Conservation (phyloP, 2,113 vertebrate genomes). For the Thinocorus orbignyianus region DNA sequence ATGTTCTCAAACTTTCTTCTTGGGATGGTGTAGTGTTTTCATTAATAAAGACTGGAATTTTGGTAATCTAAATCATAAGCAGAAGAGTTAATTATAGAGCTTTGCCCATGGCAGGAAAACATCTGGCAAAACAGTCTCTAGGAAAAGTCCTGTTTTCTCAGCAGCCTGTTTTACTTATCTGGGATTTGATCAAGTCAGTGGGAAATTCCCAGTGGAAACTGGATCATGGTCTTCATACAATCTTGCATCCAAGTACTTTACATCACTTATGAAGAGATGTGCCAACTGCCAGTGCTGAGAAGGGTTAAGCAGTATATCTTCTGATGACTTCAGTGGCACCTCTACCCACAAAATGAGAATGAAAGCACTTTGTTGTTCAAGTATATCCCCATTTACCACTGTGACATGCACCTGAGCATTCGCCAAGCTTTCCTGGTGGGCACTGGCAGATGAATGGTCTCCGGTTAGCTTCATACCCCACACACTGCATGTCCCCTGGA, state of each 20-base stretch:
- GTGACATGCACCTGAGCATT: constrained; percentile 88
- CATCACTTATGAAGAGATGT: not conserved
- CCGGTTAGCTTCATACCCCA: constrained; percentile 83
- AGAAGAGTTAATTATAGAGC: not conserved
- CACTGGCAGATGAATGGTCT: constrained; percentile 92
- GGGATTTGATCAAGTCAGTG: not conserved
- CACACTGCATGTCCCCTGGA: constrained; percentile 95
- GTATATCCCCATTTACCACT: not conserved
- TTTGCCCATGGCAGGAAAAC: constrained; percentile 20
- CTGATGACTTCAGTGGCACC: not conserved
- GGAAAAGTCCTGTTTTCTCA: constrained; percentile 15
- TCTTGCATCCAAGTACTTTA: not conserved
- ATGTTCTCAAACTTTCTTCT: not conserved
- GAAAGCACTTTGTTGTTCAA: not conserved
- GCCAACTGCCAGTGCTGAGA: not conserved
- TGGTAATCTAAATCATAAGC: not conserved
- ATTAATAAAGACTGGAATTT: constrained; percentile 15
- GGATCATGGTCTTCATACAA: not conserved
- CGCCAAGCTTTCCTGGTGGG: constrained; percentile 92
- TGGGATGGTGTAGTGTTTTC: not conserved
- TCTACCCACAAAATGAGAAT: not conserved
- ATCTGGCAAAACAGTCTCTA: constrained; percentile 9
- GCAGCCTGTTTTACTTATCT: not conserved
- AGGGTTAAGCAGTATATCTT: not conserved
- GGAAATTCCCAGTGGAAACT: not conserved